Evolutionary conservation across 2,113 vertebrate genomes (phyloP), one percentile per base, ranked within the genome.

Genomic region (Onychorhynchus coronatus): DNA sequence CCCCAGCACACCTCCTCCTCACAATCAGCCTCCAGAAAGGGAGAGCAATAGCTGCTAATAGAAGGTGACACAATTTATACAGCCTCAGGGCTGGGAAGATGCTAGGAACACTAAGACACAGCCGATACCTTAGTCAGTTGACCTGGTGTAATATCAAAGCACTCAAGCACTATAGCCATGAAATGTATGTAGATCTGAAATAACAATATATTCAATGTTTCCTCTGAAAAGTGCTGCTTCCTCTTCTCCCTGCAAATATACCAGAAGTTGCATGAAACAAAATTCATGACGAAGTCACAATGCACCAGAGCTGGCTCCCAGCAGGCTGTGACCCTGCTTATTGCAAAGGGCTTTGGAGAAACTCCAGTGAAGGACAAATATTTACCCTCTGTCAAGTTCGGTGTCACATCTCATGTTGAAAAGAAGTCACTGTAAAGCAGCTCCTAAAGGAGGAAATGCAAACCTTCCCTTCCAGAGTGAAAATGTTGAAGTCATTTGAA

Each of bases 271-370:
- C 8, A 33, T 2, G 0, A 76, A 80, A 53, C 14, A 20, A 47
- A 88, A 73, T 55, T 70, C 63, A 19, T 2, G 0, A 18, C 22
- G 46, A 83, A 47, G n/a, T 20, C 22, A 14, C 1, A 1, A 13
- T 44, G 50, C 15, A 10, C 12, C 55, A 66, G 55, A 72, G 37
- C 35, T 91, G 30, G 71, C 66, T 92, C 41, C 39, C 46, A 53
- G 63, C 41, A 8, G 0, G 0, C 21, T 21, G n/a, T 22, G n/a
- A 28, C 41, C 2, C 0, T 50, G 31, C 31, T 53, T 39, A 5
- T 49, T 44, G n/a, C 53, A 61, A 70, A 84, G 55, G 23, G 11
- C 50, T 70, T 49, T 1, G 0, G 28, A 91, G 55, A 0, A 0
- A 58, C 42, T 9, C 14, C 28, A 39, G 0, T 1, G 2, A 73